phyloP scores from a whole-genome alignment of 2,888 invertebrate genomes.

The Blastobasis adustella region DNA sequence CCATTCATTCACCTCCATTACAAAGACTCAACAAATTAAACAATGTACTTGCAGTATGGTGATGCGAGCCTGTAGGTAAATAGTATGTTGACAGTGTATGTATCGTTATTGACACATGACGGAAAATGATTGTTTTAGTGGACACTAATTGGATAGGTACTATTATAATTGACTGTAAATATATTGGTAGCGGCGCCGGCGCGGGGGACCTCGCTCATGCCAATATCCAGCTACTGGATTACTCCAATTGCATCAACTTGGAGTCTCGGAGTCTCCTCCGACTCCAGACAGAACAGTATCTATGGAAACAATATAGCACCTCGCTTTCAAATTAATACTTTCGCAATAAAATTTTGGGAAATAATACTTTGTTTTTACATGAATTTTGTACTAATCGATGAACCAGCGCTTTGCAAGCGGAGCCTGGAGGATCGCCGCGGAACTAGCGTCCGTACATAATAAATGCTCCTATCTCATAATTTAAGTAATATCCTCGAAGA shows the following conservation, averaged over 20 bases:
- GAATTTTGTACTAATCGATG: constrained; percentile 68
- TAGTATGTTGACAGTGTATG: not conserved
- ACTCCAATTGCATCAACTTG: not conserved
- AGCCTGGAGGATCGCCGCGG: constrained; percentile 37
- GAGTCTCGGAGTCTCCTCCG: no score
- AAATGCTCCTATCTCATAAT: constrained; percentile 72
- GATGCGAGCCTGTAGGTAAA: not conserved
- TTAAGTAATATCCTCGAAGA: constrained; percentile 71
- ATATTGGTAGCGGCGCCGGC: constrained; percentile 27
- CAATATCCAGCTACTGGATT: constrained; percentile 27
- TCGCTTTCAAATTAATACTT: constrained; percentile 61
- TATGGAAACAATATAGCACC: constrained; percentile 46
- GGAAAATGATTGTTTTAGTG: not conserved
- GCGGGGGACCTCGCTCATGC: constrained; percentile 58
- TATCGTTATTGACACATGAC: not conserved
- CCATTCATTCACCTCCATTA: not conserved
- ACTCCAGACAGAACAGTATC: constrained; percentile 29
- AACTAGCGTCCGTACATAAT: constrained; percentile 44
- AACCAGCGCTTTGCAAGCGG: constrained; percentile 46
- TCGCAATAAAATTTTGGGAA: constrained; percentile 61
- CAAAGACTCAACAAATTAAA: not conserved
- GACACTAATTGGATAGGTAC: not conserved
- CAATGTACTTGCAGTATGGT: not conserved
- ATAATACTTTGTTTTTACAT: constrained; percentile 62
- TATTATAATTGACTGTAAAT: not conserved